phyloP scores from a whole-genome alignment of 2,113 vertebrate species.

The Nanorana parkeri region DNA sequence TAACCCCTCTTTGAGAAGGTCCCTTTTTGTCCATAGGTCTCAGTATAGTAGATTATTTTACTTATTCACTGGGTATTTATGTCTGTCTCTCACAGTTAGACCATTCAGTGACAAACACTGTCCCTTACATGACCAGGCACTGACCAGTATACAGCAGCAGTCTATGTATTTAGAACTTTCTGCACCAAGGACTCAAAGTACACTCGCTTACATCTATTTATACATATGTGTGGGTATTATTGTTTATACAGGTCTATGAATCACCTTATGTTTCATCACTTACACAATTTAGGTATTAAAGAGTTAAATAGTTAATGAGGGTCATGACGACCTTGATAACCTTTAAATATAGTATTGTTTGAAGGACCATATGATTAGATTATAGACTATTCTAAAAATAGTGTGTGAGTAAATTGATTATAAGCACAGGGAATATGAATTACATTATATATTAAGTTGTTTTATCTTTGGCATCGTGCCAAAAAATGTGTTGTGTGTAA shows the following conservation, averaged over 20 bases:
- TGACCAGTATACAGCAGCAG: constrained; percentile 59
- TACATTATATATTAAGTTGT: no score
- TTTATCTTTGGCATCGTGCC: no score
- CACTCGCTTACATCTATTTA: constrained; percentile 61
- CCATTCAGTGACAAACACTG: constrained; percentile 60
- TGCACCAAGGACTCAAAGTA: constrained; percentile 66
- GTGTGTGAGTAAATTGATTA: no score
- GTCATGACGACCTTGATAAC: no score
- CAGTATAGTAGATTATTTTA: constrained; percentile 61
- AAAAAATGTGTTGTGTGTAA: no score
- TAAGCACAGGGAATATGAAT: no score
- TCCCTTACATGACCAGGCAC: constrained; percentile 60
- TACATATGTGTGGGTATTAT: neutral
- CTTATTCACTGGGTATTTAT: constrained; percentile 17
- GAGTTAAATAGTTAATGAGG: no score
- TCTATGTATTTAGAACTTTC: constrained; percentile 62
- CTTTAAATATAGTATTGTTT: no score
- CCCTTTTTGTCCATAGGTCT: constrained; percentile 60
- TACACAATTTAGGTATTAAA: neutral
- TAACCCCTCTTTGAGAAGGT: constrained; percentile 59
- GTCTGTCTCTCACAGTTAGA: constrained; percentile 60
- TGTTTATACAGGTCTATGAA: constrained; percentile 21
- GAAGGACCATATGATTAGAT: no score
- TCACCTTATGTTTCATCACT: neutral
- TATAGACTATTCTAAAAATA: no score